phyloP scores from a whole-genome alignment of 1,140 invertebrate genomes.

The Atopsyche davidsoni region DNA sequence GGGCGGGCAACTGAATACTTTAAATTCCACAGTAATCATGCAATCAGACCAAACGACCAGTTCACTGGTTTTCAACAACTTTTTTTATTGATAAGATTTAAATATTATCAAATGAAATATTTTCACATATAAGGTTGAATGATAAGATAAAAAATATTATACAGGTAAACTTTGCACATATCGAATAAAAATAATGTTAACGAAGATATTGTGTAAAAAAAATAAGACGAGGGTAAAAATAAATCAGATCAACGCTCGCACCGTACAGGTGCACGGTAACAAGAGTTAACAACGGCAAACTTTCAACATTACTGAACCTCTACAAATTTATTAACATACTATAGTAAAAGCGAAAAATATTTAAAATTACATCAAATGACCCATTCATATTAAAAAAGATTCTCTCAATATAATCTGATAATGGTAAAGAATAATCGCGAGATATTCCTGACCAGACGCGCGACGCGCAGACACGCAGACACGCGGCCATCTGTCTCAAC shows the following conservation, averaged over 20 bases:
- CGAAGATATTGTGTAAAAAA: no score
- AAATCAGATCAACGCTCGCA: background rate
- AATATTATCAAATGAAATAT: conserved; percentile 10
- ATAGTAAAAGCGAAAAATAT: conserved; percentile 28
- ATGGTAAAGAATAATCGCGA: conserved; percentile 10
- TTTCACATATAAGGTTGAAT: conserved; percentile 11
- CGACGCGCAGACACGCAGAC: background rate
- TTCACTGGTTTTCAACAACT: no score
- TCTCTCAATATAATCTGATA: conserved; percentile 14
- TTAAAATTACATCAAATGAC: conserved; percentile 27
- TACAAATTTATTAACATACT: conserved; percentile 26
- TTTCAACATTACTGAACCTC: conserved; percentile 23
- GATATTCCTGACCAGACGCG: no score
- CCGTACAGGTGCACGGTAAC: background rate
- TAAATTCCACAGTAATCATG: conserved; percentile 9
- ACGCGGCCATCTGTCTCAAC: conserved; percentile 6
- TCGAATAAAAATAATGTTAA: no score
- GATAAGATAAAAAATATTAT: conserved; percentile 17
- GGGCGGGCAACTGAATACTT: conserved; percentile 7
- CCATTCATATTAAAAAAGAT: conserved; percentile 22
- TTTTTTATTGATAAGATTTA: conserved; percentile 8
- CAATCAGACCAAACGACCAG: background rate
- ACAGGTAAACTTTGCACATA: conserved; percentile 19
- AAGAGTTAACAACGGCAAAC: conserved; percentile 16
- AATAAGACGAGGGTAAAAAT: conserved; percentile 1